phyloP scores from a whole-genome alignment of 2,797 vertebrate species.

The Chelmon rostratus region DNA sequence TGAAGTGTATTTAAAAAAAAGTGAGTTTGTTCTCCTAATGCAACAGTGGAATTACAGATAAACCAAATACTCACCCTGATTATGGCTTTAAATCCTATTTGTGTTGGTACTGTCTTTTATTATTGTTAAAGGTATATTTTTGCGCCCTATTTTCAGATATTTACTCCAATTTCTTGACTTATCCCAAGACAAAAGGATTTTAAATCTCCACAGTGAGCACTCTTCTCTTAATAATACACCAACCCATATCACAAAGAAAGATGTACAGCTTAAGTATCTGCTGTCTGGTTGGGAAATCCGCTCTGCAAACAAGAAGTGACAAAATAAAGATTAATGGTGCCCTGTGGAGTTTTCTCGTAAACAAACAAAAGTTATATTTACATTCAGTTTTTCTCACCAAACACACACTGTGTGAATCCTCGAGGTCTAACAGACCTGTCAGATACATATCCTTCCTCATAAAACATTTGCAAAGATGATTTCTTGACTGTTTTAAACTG shows the following conservation, averaged over 20 bases:
- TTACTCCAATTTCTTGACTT: not conserved
- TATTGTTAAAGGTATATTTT: not conserved
- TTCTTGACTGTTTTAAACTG: not conserved
- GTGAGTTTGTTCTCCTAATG: not conserved
- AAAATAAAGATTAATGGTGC: not conserved
- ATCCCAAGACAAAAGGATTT: not conserved
- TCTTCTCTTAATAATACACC: not conserved
- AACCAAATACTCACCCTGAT: not conserved
- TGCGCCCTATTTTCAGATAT: not conserved
- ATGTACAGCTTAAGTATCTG: not conserved
- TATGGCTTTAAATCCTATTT: not conserved
- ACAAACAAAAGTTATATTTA: too few species aligned
- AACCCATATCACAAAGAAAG: not conserved
- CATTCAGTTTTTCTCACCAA: not conserved
- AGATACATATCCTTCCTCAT: too few species aligned
- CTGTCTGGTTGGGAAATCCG: not conserved
- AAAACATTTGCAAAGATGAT: not conserved
- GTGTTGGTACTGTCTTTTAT: not conserved
- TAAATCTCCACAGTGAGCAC: not conserved
- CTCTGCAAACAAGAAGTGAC: not conserved
- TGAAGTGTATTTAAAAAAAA: not conserved
- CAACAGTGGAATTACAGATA: not conserved
- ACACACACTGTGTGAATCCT: not conserved
- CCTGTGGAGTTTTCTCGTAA: not conserved
- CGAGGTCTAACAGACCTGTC: not conserved